Evolutionary conservation across 2,888 invertebrate species (phyloP).

Genomic region (Chrysolina oricalcia): DNA sequence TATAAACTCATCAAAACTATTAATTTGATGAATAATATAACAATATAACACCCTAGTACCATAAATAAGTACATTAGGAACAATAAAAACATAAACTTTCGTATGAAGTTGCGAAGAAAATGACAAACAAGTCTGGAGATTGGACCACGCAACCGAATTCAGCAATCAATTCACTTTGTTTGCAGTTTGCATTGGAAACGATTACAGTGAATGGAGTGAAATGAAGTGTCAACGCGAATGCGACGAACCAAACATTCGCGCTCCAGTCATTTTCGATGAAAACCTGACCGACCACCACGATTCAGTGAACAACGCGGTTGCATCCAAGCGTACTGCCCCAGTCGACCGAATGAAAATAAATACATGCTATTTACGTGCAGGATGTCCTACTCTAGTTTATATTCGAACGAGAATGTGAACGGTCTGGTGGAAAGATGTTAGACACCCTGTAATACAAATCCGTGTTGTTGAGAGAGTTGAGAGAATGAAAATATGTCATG

Average conservation of each 20-base stretch:
- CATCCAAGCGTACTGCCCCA: neutral
- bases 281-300: conserved; percentile 7
- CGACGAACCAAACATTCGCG: conserved; percentile 18
- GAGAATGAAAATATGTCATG: too few relatives aligned
- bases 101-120: too few relatives aligned
- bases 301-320: conserved; percentile 3
- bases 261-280: conserved; percentile 22
- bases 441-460: too few relatives aligned
- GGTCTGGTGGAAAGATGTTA: neutral
- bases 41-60: too few relatives aligned
- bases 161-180: neutral
- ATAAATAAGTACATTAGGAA: too few relatives aligned
- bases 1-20: too few relatives aligned
- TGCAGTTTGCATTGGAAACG: neutral
- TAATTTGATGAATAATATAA: too few relatives aligned
- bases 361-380: neutral
- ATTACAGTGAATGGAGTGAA: conserved; percentile 11
- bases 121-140: neutral
- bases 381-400: neutral
- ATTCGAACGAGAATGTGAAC: neutral
- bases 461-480: too few relatives aligned
- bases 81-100: too few relatives aligned
- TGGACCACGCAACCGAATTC: neutral
- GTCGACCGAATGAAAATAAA: conserved; percentile 1
- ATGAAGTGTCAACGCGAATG: conserved; percentile 20